Conservation (phyloP, 1,140 invertebrate species). For the Drosophila bifasciata region DNA sequence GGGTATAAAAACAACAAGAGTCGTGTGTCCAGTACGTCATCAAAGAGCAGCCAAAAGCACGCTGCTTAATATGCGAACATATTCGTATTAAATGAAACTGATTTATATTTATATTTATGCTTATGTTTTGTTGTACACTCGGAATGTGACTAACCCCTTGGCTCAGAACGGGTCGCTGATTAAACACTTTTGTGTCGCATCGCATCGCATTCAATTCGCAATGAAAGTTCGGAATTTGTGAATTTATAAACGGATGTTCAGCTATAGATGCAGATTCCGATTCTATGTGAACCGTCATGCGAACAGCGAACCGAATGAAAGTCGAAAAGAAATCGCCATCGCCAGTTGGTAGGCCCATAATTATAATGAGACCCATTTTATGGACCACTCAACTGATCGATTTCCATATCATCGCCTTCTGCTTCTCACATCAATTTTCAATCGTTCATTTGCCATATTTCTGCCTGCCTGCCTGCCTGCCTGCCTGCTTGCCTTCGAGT, state of each 20-base stretch:
- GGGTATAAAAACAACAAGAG: no score
- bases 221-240: not conserved
- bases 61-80: slow-evolving; percentile 41
- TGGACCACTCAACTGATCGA: slow-evolving; percentile 29
- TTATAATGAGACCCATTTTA: slow-evolving; percentile 41
- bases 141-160: slow-evolving; percentile 51
- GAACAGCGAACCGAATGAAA: no score
- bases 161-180: slow-evolving; percentile 24
- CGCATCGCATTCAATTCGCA: slow-evolving; percentile 14
- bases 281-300: no score
- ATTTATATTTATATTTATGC: slow-evolving; percentile 67
- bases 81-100: slow-evolving; percentile 58
- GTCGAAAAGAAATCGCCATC: slow-evolving; percentile 2
- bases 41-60: slow-evolving; percentile 32
- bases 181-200: slow-evolving; percentile 11
- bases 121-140: slow-evolving; percentile 22
- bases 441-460: slow-evolving; percentile 35
- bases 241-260: slow-evolving; percentile 8
- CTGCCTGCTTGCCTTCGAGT: slow-evolving; percentile 1
- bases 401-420: slow-evolving; percentile 40
- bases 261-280: no score
- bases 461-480: not conserved
- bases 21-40: slow-evolving; percentile 36
- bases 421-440: slow-evolving; percentile 39
- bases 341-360: slow-evolving; percentile 10